These are phyloP conservation scores for Drosophila insularis DNA, from an alignment of 1,140 invertebrate species.

Conservation along the genomic window DNA sequence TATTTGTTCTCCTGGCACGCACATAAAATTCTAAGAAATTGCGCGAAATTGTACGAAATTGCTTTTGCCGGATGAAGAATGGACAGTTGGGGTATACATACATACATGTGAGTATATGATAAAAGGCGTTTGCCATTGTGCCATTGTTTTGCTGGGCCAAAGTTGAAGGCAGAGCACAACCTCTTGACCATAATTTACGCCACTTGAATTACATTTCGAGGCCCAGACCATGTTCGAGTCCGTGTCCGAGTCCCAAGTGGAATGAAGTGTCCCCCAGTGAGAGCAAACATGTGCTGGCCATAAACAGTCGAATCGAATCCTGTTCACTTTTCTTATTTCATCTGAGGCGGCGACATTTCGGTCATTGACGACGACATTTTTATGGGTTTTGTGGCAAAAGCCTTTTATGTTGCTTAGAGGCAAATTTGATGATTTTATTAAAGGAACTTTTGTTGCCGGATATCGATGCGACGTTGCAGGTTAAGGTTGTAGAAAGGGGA, in stretches of 20 bases:
- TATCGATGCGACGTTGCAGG: conserved; percentile 39
- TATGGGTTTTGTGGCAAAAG: conserved; percentile 62
- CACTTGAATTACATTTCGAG: conserved; percentile 69
- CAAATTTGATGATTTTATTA: conserved; percentile 80
- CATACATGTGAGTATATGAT: conserved; percentile 41
- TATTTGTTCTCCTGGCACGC: conserved; percentile 50
- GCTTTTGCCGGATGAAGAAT: conserved; percentile 25
- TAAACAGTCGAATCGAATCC: conserved; percentile 48
- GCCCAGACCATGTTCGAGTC: not conserved
- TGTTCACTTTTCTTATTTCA: conserved; percentile 26
- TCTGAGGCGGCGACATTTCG: conserved; percentile 23
- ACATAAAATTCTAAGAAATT: conserved; percentile 51
- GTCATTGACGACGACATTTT: conserved; percentile 64
- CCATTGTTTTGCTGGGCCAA: conserved; percentile 26
- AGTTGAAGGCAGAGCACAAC: conserved; percentile 30
- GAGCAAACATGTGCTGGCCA: conserved; percentile 52
- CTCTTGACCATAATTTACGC: conserved; percentile 77
- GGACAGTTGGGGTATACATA: conserved; percentile 5
- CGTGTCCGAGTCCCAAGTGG: conserved; percentile 29
- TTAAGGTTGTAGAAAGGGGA: not conserved
- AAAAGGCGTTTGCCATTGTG: conserved; percentile 25
- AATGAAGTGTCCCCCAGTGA: conserved; percentile 15
- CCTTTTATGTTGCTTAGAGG: conserved; percentile 60
- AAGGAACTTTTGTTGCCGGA: conserved; percentile 46
- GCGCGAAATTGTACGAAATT: conserved; percentile 32